phyloP scores from a whole-genome alignment of 2,113 vertebrate species.

The Ophiodon elongatus region DNA sequence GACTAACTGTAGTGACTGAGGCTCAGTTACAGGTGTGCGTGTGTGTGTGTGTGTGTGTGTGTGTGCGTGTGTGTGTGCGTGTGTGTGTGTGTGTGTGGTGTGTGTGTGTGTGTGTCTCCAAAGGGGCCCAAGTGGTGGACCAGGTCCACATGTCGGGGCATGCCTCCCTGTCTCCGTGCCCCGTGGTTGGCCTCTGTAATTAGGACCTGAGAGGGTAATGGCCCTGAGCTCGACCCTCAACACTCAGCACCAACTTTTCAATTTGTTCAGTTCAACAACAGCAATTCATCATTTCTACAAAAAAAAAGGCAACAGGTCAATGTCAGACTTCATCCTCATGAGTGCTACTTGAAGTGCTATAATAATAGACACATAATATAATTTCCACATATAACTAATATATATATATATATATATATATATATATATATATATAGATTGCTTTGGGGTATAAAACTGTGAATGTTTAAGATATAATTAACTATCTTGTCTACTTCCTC shows the following conservation, averaged over 20 bases:
- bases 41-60: conserved; percentile 23
- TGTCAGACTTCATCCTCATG: neutral
- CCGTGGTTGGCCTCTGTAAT: conserved; percentile 60
- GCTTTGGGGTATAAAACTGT: neutral
- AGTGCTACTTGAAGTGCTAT: neutral
- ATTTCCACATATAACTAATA: neutral
- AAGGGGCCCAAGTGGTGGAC: conserved; percentile 20
- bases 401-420: no score
- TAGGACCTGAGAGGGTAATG: conserved; percentile 34
- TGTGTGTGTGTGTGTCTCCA: neutral
- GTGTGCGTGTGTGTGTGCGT: conserved; percentile 28
- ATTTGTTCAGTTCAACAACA: neutral
- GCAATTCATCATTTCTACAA: neutral
- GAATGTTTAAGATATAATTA: neutral
- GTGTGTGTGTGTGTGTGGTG: conserved; percentile 28
- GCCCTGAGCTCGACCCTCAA: neutral
- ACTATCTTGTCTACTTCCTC: neutral
- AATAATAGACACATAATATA: no score
- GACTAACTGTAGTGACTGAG: neutral
- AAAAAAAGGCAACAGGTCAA: neutral
- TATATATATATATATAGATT: neutral
- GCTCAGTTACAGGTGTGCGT: conserved; percentile 22
- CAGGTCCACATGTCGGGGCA: conserved; percentile 43
- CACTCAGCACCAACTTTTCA: neutral
- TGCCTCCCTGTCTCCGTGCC: conserved; percentile 31